Percentiles rank a stretch among this genome's conserved stretches.
Evolutionary conservation across 2,888 invertebrate species (phyloP).

Genomic region (Stenolophus ochropezus): DNA sequence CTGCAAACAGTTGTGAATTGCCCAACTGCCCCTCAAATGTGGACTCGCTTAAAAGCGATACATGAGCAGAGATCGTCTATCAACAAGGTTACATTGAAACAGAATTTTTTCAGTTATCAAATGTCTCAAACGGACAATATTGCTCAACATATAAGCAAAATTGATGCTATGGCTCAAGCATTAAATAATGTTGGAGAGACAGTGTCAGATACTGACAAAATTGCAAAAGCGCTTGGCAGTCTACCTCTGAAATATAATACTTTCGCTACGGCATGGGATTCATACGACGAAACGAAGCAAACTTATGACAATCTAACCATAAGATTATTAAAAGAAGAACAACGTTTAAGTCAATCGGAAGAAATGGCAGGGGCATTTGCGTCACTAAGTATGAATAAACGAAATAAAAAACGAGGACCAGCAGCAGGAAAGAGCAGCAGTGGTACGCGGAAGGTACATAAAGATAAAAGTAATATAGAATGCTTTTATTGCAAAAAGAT

Average conservation of each 20-base stretch:
- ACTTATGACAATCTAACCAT: not conserved
- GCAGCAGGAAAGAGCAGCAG: conserved; percentile 35
- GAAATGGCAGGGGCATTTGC: conserved; percentile 61
- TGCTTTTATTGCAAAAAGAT: conserved; percentile 61
- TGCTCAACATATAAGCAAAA: conserved; percentile 62
- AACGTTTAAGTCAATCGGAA: conserved; percentile 59
- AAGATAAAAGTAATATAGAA: conserved; percentile 44
- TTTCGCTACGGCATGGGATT: conserved; percentile 61
- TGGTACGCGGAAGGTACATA: conserved; percentile 29
- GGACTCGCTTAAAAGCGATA: conserved; percentile 61
- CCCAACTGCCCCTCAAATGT: conserved; percentile 63
- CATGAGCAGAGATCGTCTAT: conserved; percentile 59
- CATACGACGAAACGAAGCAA: not conserved
- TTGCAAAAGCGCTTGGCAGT: conserved; percentile 64
- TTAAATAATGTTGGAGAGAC: conserved; percentile 63
- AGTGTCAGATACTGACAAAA: conserved; percentile 63
- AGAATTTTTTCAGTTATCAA: conserved; percentile 61
- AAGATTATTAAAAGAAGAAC: not conserved
- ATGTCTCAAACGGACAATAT: conserved; percentile 62
- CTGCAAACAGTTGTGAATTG: conserved; percentile 62
- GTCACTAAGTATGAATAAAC: conserved; percentile 62
- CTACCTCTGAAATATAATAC: conserved; percentile 63
- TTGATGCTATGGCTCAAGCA: conserved; percentile 63
- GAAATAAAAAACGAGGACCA: conserved; percentile 33
- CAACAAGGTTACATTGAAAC: not conserved